phyloP scores from a whole-genome alignment of 2,797 vertebrate species.

The Lacerta viridis region DNA sequence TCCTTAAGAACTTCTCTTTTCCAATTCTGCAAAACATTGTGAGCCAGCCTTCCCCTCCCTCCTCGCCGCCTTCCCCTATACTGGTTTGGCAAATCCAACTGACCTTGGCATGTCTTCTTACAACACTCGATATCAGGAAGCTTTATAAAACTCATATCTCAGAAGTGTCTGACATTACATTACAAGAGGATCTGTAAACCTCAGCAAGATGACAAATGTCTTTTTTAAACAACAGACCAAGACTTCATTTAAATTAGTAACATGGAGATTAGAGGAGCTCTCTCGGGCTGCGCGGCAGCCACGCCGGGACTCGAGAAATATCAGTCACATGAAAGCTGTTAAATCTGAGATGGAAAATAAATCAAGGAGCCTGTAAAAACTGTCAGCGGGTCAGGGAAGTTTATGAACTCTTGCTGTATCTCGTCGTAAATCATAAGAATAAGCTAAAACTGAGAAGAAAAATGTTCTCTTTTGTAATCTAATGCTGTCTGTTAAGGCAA shows the following conservation, averaged over 20 bases:
- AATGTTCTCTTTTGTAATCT: conserved; percentile 88
- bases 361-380: conserved; percentile 88
- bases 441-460: conserved; percentile 88
- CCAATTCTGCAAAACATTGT: conserved; percentile 72
- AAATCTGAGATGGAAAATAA: conserved; percentile 88
- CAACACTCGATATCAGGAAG: conserved; percentile 80
- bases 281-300: conserved; percentile 82
- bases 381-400: conserved; percentile 89
- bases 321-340: conserved; percentile 92
- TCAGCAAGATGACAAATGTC: conserved; percentile 87
- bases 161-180: conserved; percentile 87
- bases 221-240: conserved; percentile 90
- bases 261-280: conserved; percentile 85
- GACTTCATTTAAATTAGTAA: conserved; percentile 93
- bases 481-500: conserved; percentile 87
- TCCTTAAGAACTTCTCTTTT: conserved; percentile 78
- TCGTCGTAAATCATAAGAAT: conserved; percentile 91
- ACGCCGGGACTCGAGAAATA: conserved; percentile 86
- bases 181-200: conserved; percentile 86
- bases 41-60: not conserved
- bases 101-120: conserved; percentile 87
- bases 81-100: conserved; percentile 72
- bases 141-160: conserved; percentile 87
- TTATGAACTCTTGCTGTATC: conserved; percentile 90
- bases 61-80: conserved; percentile 9